Evolutionary conservation across 2,797 vertebrate genomes (phyloP).

Genomic region (Danio jaintianensis): DNA sequence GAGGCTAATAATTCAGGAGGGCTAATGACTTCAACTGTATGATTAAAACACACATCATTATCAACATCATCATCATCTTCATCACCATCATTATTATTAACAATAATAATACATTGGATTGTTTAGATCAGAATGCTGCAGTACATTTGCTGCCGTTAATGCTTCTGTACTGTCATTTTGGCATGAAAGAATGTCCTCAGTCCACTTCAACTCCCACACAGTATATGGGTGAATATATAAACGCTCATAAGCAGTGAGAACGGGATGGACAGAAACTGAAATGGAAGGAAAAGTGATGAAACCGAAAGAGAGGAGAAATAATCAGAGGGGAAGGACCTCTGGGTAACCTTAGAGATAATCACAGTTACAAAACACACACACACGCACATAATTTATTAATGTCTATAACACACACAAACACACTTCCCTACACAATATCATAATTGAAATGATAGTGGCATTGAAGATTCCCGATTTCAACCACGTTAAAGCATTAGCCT

Average conservation of each 20-base stretch:
- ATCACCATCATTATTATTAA: no score
- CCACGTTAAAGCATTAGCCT: constrained; percentile 39
- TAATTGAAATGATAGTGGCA: constrained; percentile 40
- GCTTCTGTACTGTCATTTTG: constrained; percentile 34
- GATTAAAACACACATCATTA: no score
- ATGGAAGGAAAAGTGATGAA: constrained; percentile 23
- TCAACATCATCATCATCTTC: no score
- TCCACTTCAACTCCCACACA: constrained; percentile 71
- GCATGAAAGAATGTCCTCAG: constrained; percentile 41
- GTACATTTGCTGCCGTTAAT: neutral
- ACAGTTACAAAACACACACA: constrained; percentile 1
- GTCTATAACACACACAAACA: constrained; percentile 24
- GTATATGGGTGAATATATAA: neutral
- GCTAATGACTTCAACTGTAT: no score
- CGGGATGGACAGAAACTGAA: constrained; percentile 9
- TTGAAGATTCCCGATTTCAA: constrained; percentile 51
- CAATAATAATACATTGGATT: neutral
- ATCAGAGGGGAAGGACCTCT: constrained; percentile 38
- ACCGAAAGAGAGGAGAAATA: neutral
- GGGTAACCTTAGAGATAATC: constrained; percentile 44
- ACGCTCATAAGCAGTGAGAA: neutral
- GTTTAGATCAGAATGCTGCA: neutral
- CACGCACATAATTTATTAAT: constrained; percentile 19
- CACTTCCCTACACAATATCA: constrained; percentile 8
- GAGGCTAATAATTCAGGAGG: no score